Conservation (phyloP, 2,113 vertebrate genomes). For the Paracanthobrama guichenoti region DNA sequence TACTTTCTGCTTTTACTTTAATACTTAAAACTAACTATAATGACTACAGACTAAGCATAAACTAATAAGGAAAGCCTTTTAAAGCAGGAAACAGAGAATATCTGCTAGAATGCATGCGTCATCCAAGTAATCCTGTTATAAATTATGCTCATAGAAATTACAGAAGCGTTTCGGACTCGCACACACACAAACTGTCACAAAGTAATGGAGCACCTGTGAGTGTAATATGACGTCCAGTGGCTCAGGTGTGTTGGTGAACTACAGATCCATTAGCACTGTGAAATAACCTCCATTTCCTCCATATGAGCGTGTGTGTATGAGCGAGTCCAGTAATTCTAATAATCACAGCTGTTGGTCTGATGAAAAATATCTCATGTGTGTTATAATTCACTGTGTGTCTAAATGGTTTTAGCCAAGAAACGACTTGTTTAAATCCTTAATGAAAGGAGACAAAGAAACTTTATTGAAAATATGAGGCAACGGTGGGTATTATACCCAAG, state of each 20-base stretch:
- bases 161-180: slow-evolving; percentile 38
- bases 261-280: slow-evolving; percentile 45
- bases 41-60: background rate
- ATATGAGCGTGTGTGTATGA: slow-evolving; percentile 21
- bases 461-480: background rate
- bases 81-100: background rate
- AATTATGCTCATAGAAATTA: background rate
- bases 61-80: background rate
- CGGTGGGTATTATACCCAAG: background rate
- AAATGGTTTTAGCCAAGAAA: slow-evolving; percentile 16
- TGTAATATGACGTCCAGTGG: slow-evolving; percentile 27
- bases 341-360: slow-evolving; percentile 50
- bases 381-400: slow-evolving; percentile 15
- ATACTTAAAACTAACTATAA: background rate
- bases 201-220: slow-evolving; percentile 61
- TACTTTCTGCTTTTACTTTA: background rate
- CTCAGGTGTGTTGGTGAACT: slow-evolving; percentile 48
- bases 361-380: slow-evolving; percentile 39
- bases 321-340: slow-evolving; percentile 45
- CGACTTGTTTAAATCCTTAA: slow-evolving; percentile 28
- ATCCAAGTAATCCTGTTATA: slow-evolving; percentile 42
- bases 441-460: slow-evolving; percentile 28
- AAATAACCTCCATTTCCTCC: slow-evolving; percentile 48
- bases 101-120: background rate
- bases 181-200: slow-evolving; percentile 64